Conservation (phyloP, 1,140 invertebrate genomes). For the Heliconius himera region DNA sequence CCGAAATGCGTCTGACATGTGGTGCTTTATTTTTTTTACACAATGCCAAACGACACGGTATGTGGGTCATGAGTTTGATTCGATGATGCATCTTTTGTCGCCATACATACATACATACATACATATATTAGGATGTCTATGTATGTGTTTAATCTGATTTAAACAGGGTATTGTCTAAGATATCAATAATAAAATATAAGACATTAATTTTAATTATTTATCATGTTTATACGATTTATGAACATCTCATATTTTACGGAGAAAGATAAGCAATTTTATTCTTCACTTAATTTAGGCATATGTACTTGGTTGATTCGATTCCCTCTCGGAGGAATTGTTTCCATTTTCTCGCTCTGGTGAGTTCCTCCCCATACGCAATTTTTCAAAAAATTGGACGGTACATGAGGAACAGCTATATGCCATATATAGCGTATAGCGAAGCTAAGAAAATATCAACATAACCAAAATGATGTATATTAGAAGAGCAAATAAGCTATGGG, state of each 20-base stretch:
- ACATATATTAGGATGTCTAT: not conserved
- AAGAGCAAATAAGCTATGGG: too few species aligned
- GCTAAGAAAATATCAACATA: not conserved
- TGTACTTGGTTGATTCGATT: too few species aligned
- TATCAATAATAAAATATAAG: not conserved
- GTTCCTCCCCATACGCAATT: too few species aligned
- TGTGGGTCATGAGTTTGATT: conserved; percentile 67
- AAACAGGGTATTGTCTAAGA: not conserved
- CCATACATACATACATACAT: not conserved
- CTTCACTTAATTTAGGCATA: too few species aligned
- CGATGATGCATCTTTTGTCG: conserved; percentile 63
- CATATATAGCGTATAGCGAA: not conserved
- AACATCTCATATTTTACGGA: too few species aligned
- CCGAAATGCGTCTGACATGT: conserved; percentile 54
- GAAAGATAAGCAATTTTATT: too few species aligned
- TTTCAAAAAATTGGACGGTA: not conserved
- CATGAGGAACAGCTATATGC: not conserved
- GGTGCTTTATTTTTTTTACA: conserved; percentile 65
- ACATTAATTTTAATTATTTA: not conserved
- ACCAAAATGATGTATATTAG: too few species aligned
- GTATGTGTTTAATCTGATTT: conserved; percentile 18
- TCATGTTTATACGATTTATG: not conserved
- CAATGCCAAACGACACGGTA: conserved; percentile 63
- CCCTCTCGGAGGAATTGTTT: too few species aligned
- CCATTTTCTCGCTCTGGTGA: too few species aligned